phyloP scores from a whole-genome alignment of 1,140 invertebrate species.

The Pogonus chalceus region DNA sequence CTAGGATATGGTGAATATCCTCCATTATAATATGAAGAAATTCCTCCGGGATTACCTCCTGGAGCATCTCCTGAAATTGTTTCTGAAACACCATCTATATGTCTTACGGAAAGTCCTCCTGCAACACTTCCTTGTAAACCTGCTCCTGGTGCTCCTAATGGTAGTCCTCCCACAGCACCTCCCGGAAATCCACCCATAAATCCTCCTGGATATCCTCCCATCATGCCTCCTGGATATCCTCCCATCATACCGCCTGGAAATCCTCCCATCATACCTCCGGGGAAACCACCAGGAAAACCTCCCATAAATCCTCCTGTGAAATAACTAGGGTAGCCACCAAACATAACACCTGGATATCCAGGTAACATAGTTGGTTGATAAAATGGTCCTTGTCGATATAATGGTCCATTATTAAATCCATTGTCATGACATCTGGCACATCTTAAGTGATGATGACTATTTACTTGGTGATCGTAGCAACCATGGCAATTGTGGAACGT shows the following conservation, averaged over 20 bases:
- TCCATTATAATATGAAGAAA: background rate
- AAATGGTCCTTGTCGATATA: conserved; percentile 23
- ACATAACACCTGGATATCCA: background rate
- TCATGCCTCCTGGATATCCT: background rate
- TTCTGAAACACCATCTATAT: background rate
- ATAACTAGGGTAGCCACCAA: background rate
- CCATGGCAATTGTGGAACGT: conserved; percentile 22
- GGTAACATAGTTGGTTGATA: conserved; percentile 15
- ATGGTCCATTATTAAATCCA: conserved; percentile 22
- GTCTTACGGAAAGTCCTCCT: background rate
- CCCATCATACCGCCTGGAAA: background rate
- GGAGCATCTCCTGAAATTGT: background rate
- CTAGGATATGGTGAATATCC: background rate
- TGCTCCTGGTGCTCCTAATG: background rate
- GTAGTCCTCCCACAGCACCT: background rate
- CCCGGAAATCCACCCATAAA: background rate
- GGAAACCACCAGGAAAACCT: background rate
- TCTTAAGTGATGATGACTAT: conserved; percentile 9
- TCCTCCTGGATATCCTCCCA: background rate
- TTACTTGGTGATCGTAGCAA: conserved; percentile 26
- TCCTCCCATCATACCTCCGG: background rate
- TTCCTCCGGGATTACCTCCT: background rate
- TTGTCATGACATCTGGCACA: conserved; percentile 24
- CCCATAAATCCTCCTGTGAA: background rate
- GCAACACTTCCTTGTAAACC: background rate